Conservation (phyloP, 1,140 invertebrate genomes). For the Anastrepha obliqua region DNA sequence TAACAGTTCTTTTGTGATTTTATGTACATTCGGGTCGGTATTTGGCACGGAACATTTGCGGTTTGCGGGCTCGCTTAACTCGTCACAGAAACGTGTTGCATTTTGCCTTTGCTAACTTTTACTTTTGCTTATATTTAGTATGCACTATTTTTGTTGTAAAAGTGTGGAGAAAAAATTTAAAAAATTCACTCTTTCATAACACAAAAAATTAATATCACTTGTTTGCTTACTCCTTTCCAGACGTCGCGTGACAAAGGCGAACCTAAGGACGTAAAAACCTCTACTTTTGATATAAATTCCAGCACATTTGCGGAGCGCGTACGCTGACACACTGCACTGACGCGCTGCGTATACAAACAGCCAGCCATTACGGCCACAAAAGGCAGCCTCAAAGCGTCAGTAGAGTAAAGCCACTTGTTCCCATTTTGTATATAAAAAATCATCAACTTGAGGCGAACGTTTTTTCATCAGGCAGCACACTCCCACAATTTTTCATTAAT, state of each 20-base stretch:
- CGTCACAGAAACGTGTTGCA: background rate
- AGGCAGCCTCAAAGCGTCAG: background rate
- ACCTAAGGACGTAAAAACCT: background rate
- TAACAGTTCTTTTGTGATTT: background rate
- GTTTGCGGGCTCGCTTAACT: background rate
- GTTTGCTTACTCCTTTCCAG: background rate
- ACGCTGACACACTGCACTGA: slow-evolving; percentile 1
- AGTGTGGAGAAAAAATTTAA: background rate
- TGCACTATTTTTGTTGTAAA: background rate
- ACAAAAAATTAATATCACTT: background rate
- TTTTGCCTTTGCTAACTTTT: background rate
- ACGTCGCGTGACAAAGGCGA: background rate
- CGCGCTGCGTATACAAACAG: background rate
- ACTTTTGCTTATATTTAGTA: background rate
- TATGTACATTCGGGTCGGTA: background rate
- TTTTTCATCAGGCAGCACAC: background rate
- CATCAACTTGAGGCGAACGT: background rate
- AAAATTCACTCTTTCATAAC: background rate
- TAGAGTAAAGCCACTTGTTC: background rate
- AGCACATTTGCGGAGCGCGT: background rate
- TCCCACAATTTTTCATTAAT: too few species aligned
- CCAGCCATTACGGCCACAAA: background rate
- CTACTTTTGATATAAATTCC: background rate
- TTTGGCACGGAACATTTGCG: background rate
- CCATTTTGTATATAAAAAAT: background rate